phyloP scores from a whole-genome alignment of 2,113 vertebrate genomes.

The Lycaon pictus region DNA sequence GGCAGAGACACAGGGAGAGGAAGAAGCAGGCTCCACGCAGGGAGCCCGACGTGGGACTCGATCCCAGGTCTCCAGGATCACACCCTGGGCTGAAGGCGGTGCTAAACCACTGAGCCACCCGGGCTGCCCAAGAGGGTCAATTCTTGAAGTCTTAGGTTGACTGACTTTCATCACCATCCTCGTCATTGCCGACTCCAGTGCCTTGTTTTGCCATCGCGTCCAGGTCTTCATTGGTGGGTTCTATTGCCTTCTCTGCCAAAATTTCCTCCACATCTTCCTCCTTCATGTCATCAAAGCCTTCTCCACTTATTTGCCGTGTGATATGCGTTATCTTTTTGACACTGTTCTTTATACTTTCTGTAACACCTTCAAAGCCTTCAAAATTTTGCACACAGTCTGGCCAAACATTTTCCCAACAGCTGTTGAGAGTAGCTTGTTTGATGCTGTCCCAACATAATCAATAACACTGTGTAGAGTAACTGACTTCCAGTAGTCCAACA shows the following conservation, averaged over 20 bases:
- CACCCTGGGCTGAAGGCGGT: too few relatives aligned
- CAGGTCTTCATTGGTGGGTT: background rate
- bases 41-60: too few relatives aligned
- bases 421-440: slow-evolving; percentile 5
- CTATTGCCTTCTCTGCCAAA: slow-evolving; percentile 8
- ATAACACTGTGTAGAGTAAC: background rate
- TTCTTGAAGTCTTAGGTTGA: background rate
- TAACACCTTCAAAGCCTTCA: background rate
- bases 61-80: too few relatives aligned
- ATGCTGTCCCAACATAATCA: slow-evolving; percentile 28
- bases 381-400: background rate
- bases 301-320: background rate
- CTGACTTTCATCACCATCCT: background rate
- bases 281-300: background rate
- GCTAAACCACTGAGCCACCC: too few relatives aligned
- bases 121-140: background rate
- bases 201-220: background rate
- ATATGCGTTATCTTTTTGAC: background rate
- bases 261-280: background rate
- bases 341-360: background rate
- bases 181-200: background rate
- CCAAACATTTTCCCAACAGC: slow-evolving; percentile 36
- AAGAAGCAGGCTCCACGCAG: too few relatives aligned
- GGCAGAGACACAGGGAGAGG: too few relatives aligned
- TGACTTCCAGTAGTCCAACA: background rate